Percentiles rank a stretch among this genome's conserved stretches.
phyloP scores from a whole-genome alignment of 2,888 invertebrate species.

The Tanytarsus gracilentus region DNA sequence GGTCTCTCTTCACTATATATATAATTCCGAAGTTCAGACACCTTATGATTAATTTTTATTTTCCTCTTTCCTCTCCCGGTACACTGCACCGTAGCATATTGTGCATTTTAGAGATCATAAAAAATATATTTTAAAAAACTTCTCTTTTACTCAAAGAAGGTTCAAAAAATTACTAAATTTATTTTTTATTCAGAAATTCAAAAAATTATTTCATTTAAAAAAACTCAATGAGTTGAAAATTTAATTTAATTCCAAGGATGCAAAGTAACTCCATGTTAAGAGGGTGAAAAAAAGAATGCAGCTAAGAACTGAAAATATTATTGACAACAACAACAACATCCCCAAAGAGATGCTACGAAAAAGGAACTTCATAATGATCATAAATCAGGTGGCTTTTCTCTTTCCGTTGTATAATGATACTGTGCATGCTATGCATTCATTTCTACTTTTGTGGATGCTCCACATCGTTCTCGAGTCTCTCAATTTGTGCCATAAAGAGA shows the following conservation, averaged over 20 bases:
- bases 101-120: slow-evolving; percentile 2
- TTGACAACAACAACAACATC: slow-evolving; percentile 6
- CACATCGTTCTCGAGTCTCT: neutral
- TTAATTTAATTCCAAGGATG: too few relatives aligned
- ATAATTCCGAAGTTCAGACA: slow-evolving; percentile 7
- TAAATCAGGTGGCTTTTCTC: slow-evolving; percentile 27
- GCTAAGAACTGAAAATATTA: neutral
- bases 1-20: neutral
- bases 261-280: too few relatives aligned
- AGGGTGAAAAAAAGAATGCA: slow-evolving; percentile 9
- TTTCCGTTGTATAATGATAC: slow-evolving; percentile 15
- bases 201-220: too few relatives aligned
- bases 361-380: slow-evolving; percentile 25
- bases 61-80: neutral
- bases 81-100: slow-evolving; percentile 9
- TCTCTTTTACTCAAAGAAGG: too few relatives aligned
- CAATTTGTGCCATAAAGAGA: neutral
- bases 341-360: slow-evolving; percentile 8
- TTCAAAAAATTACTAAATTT: too few relatives aligned
- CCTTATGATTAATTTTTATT: slow-evolving; percentile 23
- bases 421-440: neutral
- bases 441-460: neutral
- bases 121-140: too few relatives aligned
- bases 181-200: too few relatives aligned
- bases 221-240: too few relatives aligned